Percentiles rank a stretch among this genome's conserved stretches.
phyloP scores from a whole-genome alignment of 2,113 vertebrate species.

The Sporophila hypoxantha region DNA sequence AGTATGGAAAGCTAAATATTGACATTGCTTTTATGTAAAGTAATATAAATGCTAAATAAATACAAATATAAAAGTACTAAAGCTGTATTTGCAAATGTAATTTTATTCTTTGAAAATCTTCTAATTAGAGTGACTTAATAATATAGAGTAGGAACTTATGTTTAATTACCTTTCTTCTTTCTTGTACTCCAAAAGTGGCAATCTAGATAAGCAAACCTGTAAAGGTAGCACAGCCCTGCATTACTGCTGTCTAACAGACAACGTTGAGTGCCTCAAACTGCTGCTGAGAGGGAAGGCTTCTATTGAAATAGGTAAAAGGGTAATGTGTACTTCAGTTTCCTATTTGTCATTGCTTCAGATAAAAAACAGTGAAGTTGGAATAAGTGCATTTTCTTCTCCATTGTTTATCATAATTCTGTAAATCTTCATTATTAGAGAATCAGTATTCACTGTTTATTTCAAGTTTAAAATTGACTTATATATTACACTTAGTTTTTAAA shows the following conservation, averaged over 20 bases:
- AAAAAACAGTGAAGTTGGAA: neutral
- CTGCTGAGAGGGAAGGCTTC: constrained; percentile 90
- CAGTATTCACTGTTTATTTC: neutral
- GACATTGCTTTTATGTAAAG: neutral
- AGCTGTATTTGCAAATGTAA: neutral
- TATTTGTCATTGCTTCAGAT: neutral
- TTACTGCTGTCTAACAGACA: constrained; percentile 94
- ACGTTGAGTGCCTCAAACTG: constrained; percentile 93
- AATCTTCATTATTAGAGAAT: neutral
- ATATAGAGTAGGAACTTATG: neutral
- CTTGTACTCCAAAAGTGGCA: constrained; percentile 70
- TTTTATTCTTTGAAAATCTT: neutral
- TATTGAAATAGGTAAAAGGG: constrained; percentile 81
- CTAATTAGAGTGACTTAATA: neutral
- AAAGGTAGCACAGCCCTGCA: constrained; percentile 91
- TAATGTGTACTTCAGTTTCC: neutral
- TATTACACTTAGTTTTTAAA: neutral
- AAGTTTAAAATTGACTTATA: neutral
- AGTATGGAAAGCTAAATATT: neutral
- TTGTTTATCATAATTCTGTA: neutral
- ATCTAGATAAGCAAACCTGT: constrained; percentile 87
- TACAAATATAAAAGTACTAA: neutral
- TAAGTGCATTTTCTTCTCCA: neutral
- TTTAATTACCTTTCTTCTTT: neutral
- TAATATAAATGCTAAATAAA: neutral